phyloP scores from a whole-genome alignment of 2,113 vertebrate genomes.

The zebrafish (Danio rerio) region GRCz12tu NC_133199.1:16300001-16300500 shows the following conservation, averaged over 20 bases:
- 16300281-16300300: constrained; percentile 63
- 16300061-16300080: too few relatives aligned
- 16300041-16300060: too few relatives aligned
- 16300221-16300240: constrained; percentile 1
- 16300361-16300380: constrained; percentile 46
- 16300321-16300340: constrained; percentile 62
- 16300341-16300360: constrained; percentile 68
- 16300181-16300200: background rate
- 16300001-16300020: too few relatives aligned
- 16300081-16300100: too few relatives aligned
- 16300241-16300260: constrained; percentile 39
- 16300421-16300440: constrained; percentile 67
- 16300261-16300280: constrained; percentile 59
- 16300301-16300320: constrained; percentile 67
- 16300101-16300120: too few relatives aligned
- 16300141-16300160: too few relatives aligned
- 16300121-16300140: too few relatives aligned
- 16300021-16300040: too few relatives aligned
- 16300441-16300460: constrained; percentile 22
- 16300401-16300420: constrained; percentile 44
- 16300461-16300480: background rate
- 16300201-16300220: constrained; percentile 7
- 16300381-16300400: constrained; percentile 50
- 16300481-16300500: background rate
- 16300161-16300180: too few relatives aligned